These are phyloP conservation scores for Drosophila sturtevanti DNA, from an alignment of 1,140 invertebrate genomes.

Conservation along the genomic window DNA sequence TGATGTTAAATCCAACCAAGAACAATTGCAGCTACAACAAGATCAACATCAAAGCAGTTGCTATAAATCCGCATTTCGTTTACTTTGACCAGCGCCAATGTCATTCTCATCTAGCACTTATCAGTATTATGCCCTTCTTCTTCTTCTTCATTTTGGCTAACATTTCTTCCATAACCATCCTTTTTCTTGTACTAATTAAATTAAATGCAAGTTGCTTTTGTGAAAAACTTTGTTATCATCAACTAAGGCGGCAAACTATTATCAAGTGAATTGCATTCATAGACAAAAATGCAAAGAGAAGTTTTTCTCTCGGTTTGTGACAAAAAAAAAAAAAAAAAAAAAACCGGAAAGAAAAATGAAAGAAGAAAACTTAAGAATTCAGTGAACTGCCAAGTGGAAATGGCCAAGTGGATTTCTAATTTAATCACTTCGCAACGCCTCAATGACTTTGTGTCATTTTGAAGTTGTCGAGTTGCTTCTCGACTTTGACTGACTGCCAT, in stretches of 20 bases:
- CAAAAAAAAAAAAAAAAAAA: conserved; percentile 30
- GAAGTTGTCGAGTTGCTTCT: conserved; percentile 25
- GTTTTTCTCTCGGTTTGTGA: conserved; percentile 2
- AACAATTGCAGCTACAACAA: conserved; percentile 9
- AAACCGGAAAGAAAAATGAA: too few relatives aligned
- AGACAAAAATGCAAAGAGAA: conserved; percentile 5
- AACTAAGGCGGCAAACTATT: conserved; percentile 15
- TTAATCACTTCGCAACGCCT: conserved; percentile 61
- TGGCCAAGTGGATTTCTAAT: conserved; percentile 58
- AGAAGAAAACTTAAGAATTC: conserved; percentile 49
- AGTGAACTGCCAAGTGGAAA: conserved; percentile 22
- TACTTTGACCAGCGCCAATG: conserved; percentile 54
- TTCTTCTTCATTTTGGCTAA: neutral
- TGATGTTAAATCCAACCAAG: conserved; percentile 16
- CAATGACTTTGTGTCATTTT: conserved; percentile 62
- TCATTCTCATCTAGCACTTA: conserved; percentile 49
- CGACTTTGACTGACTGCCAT: conserved; percentile 9
- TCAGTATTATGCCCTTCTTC: conserved; percentile 28
- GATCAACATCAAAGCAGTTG: conserved; percentile 39
- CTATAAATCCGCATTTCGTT: conserved; percentile 59
- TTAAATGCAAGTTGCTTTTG: conserved; percentile 59
- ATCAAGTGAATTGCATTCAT: conserved; percentile 4
- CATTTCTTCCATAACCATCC: neutral
- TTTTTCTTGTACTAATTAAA: conserved; percentile 62
- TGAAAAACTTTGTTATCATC: conserved; percentile 59